Base-by-base conservation (phyloP, 2,113 vertebrate genomes). In the Nesogale talazaci region DNA sequence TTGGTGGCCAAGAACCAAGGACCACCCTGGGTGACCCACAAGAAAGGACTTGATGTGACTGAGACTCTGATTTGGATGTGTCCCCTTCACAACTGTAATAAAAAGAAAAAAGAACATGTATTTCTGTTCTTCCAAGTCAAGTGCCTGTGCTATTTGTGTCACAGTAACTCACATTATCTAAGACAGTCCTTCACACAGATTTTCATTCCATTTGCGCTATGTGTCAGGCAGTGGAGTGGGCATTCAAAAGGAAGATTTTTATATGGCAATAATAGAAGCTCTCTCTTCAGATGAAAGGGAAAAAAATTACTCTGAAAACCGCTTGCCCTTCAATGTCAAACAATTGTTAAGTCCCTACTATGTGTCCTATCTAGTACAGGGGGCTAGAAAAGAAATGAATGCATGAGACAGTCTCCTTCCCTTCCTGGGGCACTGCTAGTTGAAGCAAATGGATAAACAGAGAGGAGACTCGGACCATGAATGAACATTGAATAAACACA, bases 401-500 rank as follows among this genome's bases (percentile, higher is more conserved):
- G 40, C 40, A 56, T 38, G 42, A 29, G 38, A 84, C 29, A 23
- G 3, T 36, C 29, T 82, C 56, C 59, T 36, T 82, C 77, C 16
- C 34, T 31, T 67, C 59, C 46, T 57, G 76, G 70, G 31, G 23
- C 61, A 31, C 19, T 87, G 46, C 74, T 65, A 20, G 65, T 22
- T 95, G 89, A 92, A 92, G 91, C 78, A 91, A 79, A 89, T 42
- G 65, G 78, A 95, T 96, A 96, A 96, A 96, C 91, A 94, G 82
- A 93, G 67, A 86, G 40, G 92, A 94, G 81, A 89, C 57, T 79
- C 88, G 69, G 77, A 83, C 87, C 78, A 65, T 80, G 94, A 96
- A 82, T 94, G 93, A 95, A 95, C 91, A 84, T 65, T 89, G 88
- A 91, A 95, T 95, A 97, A 97, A 97, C 94, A 96, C 79, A 94